Percentiles rank a stretch among this genome's conserved stretches.
Conservation (phyloP, 2,797 vertebrate genomes). For the Numenius phaeopus region DNA sequence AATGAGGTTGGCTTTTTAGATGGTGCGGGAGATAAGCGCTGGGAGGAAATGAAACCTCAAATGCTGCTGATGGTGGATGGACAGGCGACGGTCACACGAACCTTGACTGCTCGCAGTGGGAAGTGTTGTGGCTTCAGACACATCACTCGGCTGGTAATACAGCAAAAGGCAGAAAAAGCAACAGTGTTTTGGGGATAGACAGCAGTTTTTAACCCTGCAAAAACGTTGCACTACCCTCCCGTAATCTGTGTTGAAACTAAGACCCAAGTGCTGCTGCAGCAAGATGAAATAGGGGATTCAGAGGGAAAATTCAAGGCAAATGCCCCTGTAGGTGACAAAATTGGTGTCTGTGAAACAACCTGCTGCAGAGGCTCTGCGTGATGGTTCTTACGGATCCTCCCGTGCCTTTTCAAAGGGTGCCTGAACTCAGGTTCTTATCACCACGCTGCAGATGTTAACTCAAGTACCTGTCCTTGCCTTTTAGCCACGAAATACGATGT, state of each 20-base stretch:
- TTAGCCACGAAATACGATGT: background rate
- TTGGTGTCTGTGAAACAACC: background rate
- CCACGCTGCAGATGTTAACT: background rate
- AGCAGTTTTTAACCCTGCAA: background rate
- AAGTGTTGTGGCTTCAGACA: background rate
- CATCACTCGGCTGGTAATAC: background rate
- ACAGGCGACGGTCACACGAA: background rate
- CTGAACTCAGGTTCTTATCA: background rate
- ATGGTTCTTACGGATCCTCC: background rate
- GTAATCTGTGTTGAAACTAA: background rate
- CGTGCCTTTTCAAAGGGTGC: background rate
- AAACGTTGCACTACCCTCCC: background rate
- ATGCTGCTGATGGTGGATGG: background rate
- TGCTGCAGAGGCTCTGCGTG: background rate
- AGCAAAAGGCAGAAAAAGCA: background rate
- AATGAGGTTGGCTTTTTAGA: background rate
- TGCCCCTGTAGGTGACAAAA: background rate
- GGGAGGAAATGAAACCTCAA: background rate
- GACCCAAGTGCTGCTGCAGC: background rate
- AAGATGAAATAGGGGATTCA: background rate
- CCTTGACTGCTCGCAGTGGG: background rate
- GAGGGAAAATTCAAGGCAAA: background rate
- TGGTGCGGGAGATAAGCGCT: background rate
- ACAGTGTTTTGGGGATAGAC: background rate
- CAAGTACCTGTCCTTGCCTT: background rate